Base-by-base conservation (phyloP, 2,113 vertebrate genomes). In the Grantiella picta region DNA sequence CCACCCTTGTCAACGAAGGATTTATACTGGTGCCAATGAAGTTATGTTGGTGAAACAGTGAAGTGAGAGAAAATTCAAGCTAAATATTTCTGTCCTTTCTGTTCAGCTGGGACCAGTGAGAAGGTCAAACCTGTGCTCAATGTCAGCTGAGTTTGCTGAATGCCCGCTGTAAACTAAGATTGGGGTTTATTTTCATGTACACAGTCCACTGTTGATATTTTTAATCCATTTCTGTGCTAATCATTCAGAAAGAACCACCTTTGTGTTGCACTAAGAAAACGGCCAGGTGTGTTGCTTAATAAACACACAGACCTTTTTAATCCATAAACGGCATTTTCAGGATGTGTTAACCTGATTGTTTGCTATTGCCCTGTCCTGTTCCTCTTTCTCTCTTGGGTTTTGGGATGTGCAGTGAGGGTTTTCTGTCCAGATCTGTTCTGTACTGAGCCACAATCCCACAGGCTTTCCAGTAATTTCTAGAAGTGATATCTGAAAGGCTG, bases 131-230 rank as follows among this genome's bases (percentile, higher is more conserved):
- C 12, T 1, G 3, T 56, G 24, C 11, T 40, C 18, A 40, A 0
- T 0, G 2, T 82, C 78, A 90, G 35, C 75, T 90, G 84, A 69
- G 35, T 44, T 69, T 82, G 27, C 21, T 89, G 66, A 77, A 49
- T 28, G 27, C 35, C 54, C 47, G 53, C 16, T 25, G 7, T 78
- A 64, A 64, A 4, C 21, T 20, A 72, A 59, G 35, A 77, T 0
- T 3, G 3, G 35, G 9, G 10, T 64, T 92, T 96, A 81, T 96
- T 96, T 96, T 77, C 68, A 90, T 83, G 38, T 92, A 97, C 52
- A 95, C 82, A 93, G 49, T 47, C 52, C n/a, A 42, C 40, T 86
- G 76, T 90, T 94, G 88, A 83, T 78, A 81, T 36, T 87, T 85
- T 44, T 45, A 73, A 53, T 54, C 31, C 3, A 8, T 56, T 86